Base-by-base conservation (phyloP, 2,113 vertebrate species). In the Diphyllodes magnificus region DNA sequence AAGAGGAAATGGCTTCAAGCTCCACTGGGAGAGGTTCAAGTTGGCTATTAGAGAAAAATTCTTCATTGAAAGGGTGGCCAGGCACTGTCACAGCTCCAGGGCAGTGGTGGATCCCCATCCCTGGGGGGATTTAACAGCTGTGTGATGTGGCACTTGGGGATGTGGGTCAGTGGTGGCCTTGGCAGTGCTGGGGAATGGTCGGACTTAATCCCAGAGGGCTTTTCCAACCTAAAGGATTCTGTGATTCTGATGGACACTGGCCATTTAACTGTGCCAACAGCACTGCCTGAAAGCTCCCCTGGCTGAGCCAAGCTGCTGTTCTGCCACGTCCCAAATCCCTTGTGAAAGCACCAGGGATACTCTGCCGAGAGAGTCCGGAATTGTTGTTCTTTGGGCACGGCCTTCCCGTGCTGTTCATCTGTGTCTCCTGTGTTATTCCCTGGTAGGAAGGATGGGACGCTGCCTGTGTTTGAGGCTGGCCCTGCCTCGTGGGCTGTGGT, bases 331-430 rank as follows among this genome's bases (percentile, higher is more conserved):
- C 80, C 75, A 35, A 42, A 27, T 5, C 7, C 8, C 28, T 10
- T 11, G 15, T 11, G 45, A 17, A n/a, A 90, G 39, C 70, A 23
- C 22, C 45, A 57, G 50, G 2, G 9, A 24, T 5, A 0, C 11
- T 30, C 15, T 51, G 72, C 59, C 0, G 0, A 13, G n/a, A 39
- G 44, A 16, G 22, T 7, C 69, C 30, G 22, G 47, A 57, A 10
- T 0, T 28, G 42, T 2, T 25, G 37, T 17, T 64, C 21, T 23
- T 21, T 27, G 40, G 47, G 13, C 31, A 4, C 0, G 0, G 87
- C 68, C 0, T 35, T 75, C 33, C 53, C 28, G 15, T 1, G 8
- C 35, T 1, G 1, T 21, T 21, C 16, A 6, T 14, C 76, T 8
- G 33, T 3, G 13, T 4, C n/a, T 61, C 30, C 57, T 10, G 1